phyloP scores from a whole-genome alignment of 2,888 invertebrate genomes.

The Serrognathus titanus region DNA sequence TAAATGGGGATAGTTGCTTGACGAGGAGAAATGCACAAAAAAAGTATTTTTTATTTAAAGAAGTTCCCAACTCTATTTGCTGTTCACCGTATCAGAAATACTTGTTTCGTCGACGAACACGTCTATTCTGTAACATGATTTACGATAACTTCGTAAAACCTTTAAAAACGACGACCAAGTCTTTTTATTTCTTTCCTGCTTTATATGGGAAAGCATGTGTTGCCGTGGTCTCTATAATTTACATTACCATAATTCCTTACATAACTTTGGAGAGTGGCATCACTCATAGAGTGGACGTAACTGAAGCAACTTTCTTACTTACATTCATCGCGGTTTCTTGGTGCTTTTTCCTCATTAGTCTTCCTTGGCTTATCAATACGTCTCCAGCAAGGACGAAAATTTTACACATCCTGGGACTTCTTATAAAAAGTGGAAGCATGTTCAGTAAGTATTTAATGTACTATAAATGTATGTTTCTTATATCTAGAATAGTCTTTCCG shows the following conservation, averaged over 20 bases:
- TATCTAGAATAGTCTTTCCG: too few species aligned
- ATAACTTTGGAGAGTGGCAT: constrained; percentile 14
- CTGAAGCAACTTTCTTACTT: constrained; percentile 20
- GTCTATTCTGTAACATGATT: constrained; percentile 11
- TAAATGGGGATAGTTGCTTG: not conserved
- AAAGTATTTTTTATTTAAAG: constrained; percentile 7
- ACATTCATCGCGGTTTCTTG: constrained; percentile 23
- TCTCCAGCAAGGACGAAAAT: constrained; percentile 20
- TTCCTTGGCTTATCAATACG: constrained; percentile 23
- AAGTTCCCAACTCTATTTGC: constrained; percentile 1
- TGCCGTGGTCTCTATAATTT: constrained; percentile 17
- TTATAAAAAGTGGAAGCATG: constrained; percentile 20
- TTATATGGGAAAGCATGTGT: constrained; percentile 20
- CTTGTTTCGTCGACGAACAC: constrained; percentile 9
- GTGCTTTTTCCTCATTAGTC: constrained; percentile 21
- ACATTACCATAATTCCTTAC: constrained; percentile 15
- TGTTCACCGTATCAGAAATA: constrained; percentile 18
- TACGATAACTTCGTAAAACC: constrained; percentile 19
- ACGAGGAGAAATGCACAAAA: not conserved
- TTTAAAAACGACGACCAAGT: constrained; percentile 16
- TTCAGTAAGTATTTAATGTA: constrained; percentile 18
- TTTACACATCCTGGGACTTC: constrained; percentile 19
- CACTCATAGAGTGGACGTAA: constrained; percentile 15
- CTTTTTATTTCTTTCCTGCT: constrained; percentile 23
- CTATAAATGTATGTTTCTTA: too few species aligned